Conservation (phyloP, 2,888 invertebrate genomes). For the Platerodrilus igneus region DNA sequence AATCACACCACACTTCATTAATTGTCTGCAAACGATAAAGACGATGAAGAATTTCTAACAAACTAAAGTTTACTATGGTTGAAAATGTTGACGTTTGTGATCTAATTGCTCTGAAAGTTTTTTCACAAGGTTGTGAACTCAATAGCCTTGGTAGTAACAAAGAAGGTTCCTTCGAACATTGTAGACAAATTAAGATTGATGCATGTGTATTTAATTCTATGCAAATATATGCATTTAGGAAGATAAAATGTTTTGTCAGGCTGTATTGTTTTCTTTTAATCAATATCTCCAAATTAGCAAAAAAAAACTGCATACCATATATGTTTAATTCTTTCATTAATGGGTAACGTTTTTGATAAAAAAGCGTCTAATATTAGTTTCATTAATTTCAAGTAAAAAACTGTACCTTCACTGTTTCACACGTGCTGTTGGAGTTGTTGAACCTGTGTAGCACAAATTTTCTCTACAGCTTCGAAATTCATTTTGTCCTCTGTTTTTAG, state of each 20-base stretch:
- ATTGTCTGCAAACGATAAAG: constrained; percentile 3
- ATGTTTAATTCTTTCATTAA: constrained; percentile 2
- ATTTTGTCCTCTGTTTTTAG: neutral
- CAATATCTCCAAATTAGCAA: constrained; percentile 1
- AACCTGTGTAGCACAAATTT: neutral
- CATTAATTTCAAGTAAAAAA: constrained; percentile 1
- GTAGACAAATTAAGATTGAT: neutral
- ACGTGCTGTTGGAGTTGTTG: constrained; percentile 1
- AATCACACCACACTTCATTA: constrained; percentile 2
- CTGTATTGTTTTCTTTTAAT: constrained; percentile 3
- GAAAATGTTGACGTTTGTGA: constrained; percentile 2
- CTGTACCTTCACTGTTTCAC: neutral
- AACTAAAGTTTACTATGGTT: too few species aligned
- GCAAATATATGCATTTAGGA: constrained; percentile 1
- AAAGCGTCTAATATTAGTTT: neutral
- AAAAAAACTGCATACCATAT: constrained; percentile 1
- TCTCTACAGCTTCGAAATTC: constrained; percentile 4
- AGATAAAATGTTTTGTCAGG: constrained; percentile 1
- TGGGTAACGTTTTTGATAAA: neutral
- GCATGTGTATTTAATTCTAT: constrained; percentile 3
- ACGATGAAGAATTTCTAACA: constrained; percentile 1
- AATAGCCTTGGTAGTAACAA: neutral
- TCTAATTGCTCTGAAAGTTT: constrained; percentile 3
- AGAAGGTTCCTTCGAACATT: constrained; percentile 1
- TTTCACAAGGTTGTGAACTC: constrained; percentile 2